Conservation (phyloP, 2,113 vertebrate species). For the Halcyon senegalensis region DNA sequence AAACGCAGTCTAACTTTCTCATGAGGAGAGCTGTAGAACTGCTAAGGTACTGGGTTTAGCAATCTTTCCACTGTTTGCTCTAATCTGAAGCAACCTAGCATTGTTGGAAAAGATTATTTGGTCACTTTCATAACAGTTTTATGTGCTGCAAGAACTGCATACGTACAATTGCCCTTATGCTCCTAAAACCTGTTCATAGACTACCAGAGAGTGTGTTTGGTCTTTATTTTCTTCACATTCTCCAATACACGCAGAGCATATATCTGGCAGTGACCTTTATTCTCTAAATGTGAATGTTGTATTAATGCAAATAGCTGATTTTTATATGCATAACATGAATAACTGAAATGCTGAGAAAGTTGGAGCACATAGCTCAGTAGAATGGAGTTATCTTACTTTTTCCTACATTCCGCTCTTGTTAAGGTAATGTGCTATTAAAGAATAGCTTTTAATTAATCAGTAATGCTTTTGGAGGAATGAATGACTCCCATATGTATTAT, state of each 20-base stretch:
- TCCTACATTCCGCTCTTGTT: not conserved
- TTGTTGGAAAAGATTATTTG: not conserved
- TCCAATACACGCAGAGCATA: not conserved
- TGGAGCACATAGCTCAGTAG: not conserved
- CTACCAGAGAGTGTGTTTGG: not conserved
- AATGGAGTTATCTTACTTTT: not conserved
- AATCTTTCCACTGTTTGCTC: not conserved
- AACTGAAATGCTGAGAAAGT: not conserved
- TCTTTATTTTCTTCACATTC: not conserved
- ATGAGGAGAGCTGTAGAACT: not conserved
- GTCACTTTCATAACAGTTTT: not conserved
- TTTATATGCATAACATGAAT: not conserved
- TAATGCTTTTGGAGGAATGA: not conserved
- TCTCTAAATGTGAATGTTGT: not conserved
- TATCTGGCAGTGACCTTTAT: not conserved
- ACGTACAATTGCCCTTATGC: not conserved
- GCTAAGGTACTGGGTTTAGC: not conserved
- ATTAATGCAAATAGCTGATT: not conserved
- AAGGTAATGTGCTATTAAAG: not conserved
- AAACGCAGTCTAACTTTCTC: not conserved
- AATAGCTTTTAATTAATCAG: not conserved
- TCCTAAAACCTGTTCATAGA: not conserved
- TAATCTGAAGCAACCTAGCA: not conserved
- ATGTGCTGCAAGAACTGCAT: not conserved
- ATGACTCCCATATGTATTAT: not conserved